Percentiles rank a stretch among this genome's conserved stretches.
Evolutionary conservation across 1,140 invertebrate species (phyloP).

Genomic region (Monochamus saltuarius): DNA sequence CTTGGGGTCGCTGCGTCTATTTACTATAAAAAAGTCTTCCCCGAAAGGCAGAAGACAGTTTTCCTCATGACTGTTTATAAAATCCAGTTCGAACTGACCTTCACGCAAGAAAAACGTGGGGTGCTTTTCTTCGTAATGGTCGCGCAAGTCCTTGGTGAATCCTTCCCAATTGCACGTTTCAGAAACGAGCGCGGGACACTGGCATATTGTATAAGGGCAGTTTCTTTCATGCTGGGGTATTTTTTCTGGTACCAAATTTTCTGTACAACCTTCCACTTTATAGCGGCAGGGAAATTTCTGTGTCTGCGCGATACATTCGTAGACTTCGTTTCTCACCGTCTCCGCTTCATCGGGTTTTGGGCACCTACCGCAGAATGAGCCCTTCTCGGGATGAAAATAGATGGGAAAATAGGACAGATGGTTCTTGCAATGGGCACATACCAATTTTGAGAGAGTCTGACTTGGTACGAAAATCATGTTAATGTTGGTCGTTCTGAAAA

Average conservation of each 20-base stretch:
- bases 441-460: neutral
- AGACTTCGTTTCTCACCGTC: slow-evolving; percentile 12
- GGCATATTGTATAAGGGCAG: slow-evolving; percentile 17
- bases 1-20: slow-evolving; percentile 8
- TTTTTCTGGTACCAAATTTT: slow-evolving; percentile 17
- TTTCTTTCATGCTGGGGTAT: slow-evolving; percentile 24
- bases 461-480: slow-evolving; percentile 13
- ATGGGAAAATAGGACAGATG: slow-evolving; percentile 28
- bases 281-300: slow-evolving; percentile 28
- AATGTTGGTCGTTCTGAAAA: neutral
- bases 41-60: slow-evolving; percentile 26
- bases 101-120: slow-evolving; percentile 22
- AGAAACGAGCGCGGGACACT: slow-evolving; percentile 11
- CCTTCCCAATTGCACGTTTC: slow-evolving; percentile 20
- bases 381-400: neutral
- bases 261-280: slow-evolving; percentile 20
- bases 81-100: slow-evolving; percentile 27
- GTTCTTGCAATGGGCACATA: slow-evolving; percentile 22
- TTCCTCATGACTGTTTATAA: slow-evolving; percentile 27
- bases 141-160: slow-evolving; percentile 8
- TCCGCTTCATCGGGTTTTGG: neutral
- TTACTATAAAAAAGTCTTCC: slow-evolving; percentile 28
- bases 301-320: slow-evolving; percentile 21
- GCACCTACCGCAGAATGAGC: slow-evolving; percentile 26
- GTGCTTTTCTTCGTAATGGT: slow-evolving; percentile 27